phyloP scores from a whole-genome alignment of 2,113 vertebrate species.

The Oryzias curvinotus region DNA sequence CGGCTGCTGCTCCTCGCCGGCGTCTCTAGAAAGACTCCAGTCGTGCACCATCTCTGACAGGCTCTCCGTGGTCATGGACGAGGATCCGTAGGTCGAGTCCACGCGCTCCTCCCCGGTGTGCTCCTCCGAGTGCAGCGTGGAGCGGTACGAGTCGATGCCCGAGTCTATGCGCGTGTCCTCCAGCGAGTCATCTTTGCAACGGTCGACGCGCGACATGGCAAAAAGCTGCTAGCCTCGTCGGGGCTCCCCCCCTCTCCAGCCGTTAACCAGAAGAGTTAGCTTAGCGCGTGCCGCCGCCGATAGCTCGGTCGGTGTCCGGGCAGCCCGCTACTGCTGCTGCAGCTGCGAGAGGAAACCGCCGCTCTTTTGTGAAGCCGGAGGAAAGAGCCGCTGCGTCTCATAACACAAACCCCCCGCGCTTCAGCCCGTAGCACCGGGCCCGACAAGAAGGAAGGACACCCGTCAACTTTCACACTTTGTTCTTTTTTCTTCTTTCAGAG shows the following conservation, averaged over 20 bases:
- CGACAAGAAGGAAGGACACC: neutral
- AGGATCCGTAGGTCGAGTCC: constrained; percentile 78
- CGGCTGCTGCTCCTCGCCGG: neutral
- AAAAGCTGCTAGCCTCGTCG: constrained; percentile 8
- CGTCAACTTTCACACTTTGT: no score
- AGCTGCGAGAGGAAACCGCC: constrained; percentile 51
- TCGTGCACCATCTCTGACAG: constrained; percentile 60
- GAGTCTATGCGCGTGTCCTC: constrained; percentile 76
- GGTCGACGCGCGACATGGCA: constrained; percentile 66
- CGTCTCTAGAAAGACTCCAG: constrained; percentile 53
- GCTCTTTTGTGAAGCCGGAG: constrained; percentile 60
- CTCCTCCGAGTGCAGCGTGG: constrained; percentile 67
- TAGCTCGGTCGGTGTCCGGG: constrained; percentile 33
- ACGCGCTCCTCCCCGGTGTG: constrained; percentile 69
- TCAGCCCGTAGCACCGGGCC: constrained; percentile 1
- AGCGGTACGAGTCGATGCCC: constrained; percentile 71
- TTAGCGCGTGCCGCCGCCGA: constrained; percentile 34
- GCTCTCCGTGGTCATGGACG: constrained; percentile 74
- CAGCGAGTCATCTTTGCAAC: constrained; percentile 62
- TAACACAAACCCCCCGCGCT: constrained; percentile 52
- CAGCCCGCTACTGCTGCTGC: constrained; percentile 3
- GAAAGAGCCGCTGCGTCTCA: constrained; percentile 64
- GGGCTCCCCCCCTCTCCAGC: constrained; percentile 15
- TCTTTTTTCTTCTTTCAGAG: neutral
- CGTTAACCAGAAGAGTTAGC: constrained; percentile 24